Evolutionary conservation across 2,888 invertebrate species (phyloP), one percentile per base, ranked within the genome.

Genomic region (Hylaea fasciaria): DNA sequence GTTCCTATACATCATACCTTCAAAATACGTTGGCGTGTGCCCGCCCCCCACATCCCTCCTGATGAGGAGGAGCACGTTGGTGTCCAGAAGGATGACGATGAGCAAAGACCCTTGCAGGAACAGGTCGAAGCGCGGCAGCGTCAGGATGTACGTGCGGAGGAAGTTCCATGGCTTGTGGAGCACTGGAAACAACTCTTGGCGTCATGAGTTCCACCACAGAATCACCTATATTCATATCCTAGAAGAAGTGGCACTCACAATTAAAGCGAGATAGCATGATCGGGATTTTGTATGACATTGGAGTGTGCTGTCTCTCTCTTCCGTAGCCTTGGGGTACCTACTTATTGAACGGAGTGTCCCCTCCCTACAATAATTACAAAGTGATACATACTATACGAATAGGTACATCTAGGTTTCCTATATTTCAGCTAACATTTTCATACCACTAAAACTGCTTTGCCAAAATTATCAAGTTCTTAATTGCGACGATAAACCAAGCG

Each of bases 51-150:
- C 82, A 29, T 86, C 85, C 28, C 91, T 79, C 50, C 82, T 67
- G 55, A 91, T 72, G 43, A 91, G 80, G 8, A 91, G 75, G 40
- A 72, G 82, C 1, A 82, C 77, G 57, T 90, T 88, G 64, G 79
- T 83, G 66, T 90, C 84, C 66, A 90, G 71, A 12, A 91, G 72
- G 1, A 87, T 83, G 16, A 85, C 72, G 48, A 91, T 83, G 8
- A 91, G 79, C 37, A 91, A 73, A 0, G 89, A 64, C 0, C 91
- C 91, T 58, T 91, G 91, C 17, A 91, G 83, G 74, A 85, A 86
- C 71, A 90, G 76, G 76, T 91, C 89, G 80, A 91, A 91, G 14
- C 82, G 74, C 37, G 76, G 70, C 57, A 89, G 65, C 22, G 83
- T 86, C 68, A 91, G 77, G 47, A 90, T 73, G 64, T 85, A 83